Base-by-base conservation (phyloP, 2,888 invertebrate species). In the Spisula subtruncata region DNA sequence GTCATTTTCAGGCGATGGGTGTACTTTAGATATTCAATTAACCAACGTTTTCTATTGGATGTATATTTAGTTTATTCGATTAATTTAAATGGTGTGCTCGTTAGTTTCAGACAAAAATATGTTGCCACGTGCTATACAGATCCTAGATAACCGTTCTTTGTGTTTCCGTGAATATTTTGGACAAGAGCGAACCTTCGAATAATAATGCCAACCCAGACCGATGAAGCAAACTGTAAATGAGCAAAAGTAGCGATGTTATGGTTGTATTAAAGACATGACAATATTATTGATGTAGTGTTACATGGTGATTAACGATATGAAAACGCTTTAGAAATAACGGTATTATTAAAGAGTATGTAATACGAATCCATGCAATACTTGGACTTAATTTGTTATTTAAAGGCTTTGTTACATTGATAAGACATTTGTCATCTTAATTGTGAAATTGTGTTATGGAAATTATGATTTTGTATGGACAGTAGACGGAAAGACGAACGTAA, bases 381-480 rank as follows among this genome's bases (percentile, higher is more conserved):
- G 85, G 85, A 54, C 85, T 85, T 85, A 75, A 75, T 85, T 46
- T 79, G 79, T 85, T 51, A 79, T 85, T 85, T 51, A 18, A 29
- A 29, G 32, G 79, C 85, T 79, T 85, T 85, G 85, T 85, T 51
- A 85, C 85, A 85, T 79, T 85, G 85, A 79, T 85, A 81, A 86
- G 66, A 46, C 81, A 86, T 86, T 81, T 86, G 86, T 81, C 81
- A 86, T 81, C 48, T 81, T 66, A 86, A 86, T 86, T 86, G 86
- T 86, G 71, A 86, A 86, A 82, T 86, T 81, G 82, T 86, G 86
- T 86, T 81, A 81, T 81, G 86, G 86, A 86, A 86, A 86, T 86
- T 86, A 82, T 81, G 75, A 85, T 48, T 85, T 85, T 85, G 85
- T 85, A 79, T 79, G n/a, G 71, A 54, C 75, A 29, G 85, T 75